Base-by-base conservation (phyloP, 2,113 vertebrate species). In the Noturus placidus region DNA sequence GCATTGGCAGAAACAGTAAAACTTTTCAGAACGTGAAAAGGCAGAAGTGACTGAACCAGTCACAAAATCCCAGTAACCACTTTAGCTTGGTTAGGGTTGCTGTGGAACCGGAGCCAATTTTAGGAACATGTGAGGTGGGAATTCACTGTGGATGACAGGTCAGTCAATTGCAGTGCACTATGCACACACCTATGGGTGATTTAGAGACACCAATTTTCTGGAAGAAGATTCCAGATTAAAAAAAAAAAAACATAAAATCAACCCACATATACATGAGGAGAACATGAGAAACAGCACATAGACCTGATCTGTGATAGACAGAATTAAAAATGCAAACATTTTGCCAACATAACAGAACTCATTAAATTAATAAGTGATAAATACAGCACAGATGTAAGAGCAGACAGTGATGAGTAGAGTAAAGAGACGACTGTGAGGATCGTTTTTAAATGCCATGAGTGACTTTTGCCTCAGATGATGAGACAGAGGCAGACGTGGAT, bases 251-350 rank as follows among this genome's bases (percentile, higher is more conserved):
- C 6, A 42, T 0, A 42, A 42, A 42, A n/a, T n/a, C 4, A 42
- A 46, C 42, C 42, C 33, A 19, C 33, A 3, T 5, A 20, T 19
- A 38, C 17, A 72, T 5, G 33, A 2, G 14, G n/a, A 69, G n/a
- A 69, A 33, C 65, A 69, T 69, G 65, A 69, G 65, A 72, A 70
- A 70, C 69, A 7, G n/a, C 65, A 69, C n/a, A 69, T 15, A 69
- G 65, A 69, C 25, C 61, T 33, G 65, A 30, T 13, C 65, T 33
- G 25, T 69, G 13, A 30, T 33, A 69, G 65, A 27, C 61, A n/a
- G 25, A n/a, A 63, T 69, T 14, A 27, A 69, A 69, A 69, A 69
- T 33, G 30, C n/a, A 33, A 69, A 69, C 33, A 69, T 69, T 17
- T 69, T 14, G 65, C 4, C 30, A 69, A 65, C 15, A 56, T 15